Base-by-base conservation (phyloP, 2,888 invertebrate genomes). In the Netelia melanura region DNA sequence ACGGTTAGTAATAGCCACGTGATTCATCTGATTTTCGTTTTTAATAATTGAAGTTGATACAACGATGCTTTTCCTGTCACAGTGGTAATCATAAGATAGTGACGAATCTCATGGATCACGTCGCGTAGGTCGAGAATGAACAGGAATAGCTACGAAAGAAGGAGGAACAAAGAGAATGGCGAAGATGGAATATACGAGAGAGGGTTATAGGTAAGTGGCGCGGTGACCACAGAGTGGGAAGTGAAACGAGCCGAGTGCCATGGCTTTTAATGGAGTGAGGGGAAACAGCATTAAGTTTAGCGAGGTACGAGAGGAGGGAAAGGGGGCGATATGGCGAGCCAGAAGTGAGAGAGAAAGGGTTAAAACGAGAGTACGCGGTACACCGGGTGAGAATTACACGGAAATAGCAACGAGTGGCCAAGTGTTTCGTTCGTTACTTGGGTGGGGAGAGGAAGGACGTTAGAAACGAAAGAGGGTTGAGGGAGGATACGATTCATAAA, bases 241-340 rank as follows among this genome's bases (percentile, higher is more conserved):
- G 92, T 91, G 92, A 92, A 93, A 92, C 92, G 91, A 93, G 90
- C 91, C 92, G 90, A 91, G 90, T 90, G 89, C 91, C 91, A 87
- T 90, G 87, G 91, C 92, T 93, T 91, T 92, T 93, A 93, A 93
- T 92, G 92, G 92, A 92, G 91, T 91, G 91, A 91, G 90, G 91
- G 91, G 5, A 92, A 93, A 90, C 89, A 90, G 89, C 91, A 90
- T 91, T 91, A 92, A 91, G 89, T 91, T 91, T 72, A 17, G 54
- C 54, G 54, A 54, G 38, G 38, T 38, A 38, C 17, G 85, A 91
- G 90, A 90, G 90, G 87, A 90, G 86, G 86, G 86, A 84, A 85
- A 83, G 81, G 44, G 25, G 9, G 38, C 58, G 68, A 52, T 58
- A 17, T 61, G 54, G 70, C 62, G 75, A 62, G 38, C 62, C 67